Base-by-base conservation (phyloP, 2,888 invertebrate genomes). In the Adelphocoris suturalis region DNA sequence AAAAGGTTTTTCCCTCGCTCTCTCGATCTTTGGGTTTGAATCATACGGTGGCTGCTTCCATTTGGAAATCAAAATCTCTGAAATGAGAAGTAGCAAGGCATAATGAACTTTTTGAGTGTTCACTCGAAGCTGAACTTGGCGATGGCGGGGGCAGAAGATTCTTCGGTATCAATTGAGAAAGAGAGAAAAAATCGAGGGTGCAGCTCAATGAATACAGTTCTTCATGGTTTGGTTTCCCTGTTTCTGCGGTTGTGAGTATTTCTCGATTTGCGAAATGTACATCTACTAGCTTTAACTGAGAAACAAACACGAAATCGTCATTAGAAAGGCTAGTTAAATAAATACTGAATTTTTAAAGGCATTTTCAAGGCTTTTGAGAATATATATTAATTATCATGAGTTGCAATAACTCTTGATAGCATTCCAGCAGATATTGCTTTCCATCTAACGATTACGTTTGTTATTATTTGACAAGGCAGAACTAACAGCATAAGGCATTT, bases 61-160 rank as follows among this genome's bases (percentile, higher is more conserved):
- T 88, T 88, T 88, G 88, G 88, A 88, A 88, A 88, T 88, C 88
- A 88, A 88, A 88, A 88, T 80, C 88, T 80, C 78, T 27, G 55
- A 86, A 76, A 78, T 80, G 88, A 55, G 52, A 27, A 78, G 78
- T 48, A 11, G 88, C 78, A 52, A 19, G 86, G 52, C 28, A 88
- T 88, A 88, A 88, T 80, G 78, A 78, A 88, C 88, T 80, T 80
- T 88, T 88, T 78, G 23, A 88, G 88, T 78, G 88, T 88, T 88
- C 88, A 28, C 88, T 80, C 48, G 82, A 82, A 82, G 48, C 82
- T 82, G 82, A 82, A 52, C 82, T 82, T 82, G 82, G 82, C 48
- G 82, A 82, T 82, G 81, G n/a, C 13, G 48, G 76, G 48, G 9
- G 13, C 37, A 52, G 48, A 87, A 87, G 87, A 87, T 87, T 78